Conservation (phyloP, 2,113 vertebrate species). For the Sprattus sprattus region DNA sequence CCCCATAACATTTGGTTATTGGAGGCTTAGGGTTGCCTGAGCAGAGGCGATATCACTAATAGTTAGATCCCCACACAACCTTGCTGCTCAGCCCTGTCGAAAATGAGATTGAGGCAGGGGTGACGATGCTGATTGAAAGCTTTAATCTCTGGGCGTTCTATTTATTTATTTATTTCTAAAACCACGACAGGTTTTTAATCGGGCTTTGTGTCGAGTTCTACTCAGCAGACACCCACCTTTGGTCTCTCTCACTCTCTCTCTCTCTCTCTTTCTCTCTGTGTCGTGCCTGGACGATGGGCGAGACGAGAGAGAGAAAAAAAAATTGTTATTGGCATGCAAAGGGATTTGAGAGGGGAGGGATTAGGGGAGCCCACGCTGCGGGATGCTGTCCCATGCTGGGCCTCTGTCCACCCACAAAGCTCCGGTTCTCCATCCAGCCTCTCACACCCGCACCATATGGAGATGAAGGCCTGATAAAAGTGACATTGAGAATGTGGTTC, state of each 20-base stretch:
- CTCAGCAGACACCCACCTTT: conserved; percentile 2
- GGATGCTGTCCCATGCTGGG: conserved; percentile 37
- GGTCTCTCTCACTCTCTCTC: neutral
- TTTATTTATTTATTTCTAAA: conserved; percentile 44
- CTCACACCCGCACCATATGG: conserved; percentile 14
- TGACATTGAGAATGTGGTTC: neutral
- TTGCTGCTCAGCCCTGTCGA: neutral
- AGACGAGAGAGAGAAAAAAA: conserved; percentile 30
- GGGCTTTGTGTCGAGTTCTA: conserved; percentile 32
- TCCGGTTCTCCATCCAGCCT: conserved; percentile 46
- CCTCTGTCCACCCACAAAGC: conserved; percentile 58
- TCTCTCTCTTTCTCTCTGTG: neutral
- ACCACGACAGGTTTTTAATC: conserved; percentile 61
- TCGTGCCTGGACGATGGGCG: neutral
- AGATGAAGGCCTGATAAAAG: neutral
- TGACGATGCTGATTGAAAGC: neutral
- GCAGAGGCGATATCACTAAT: neutral
- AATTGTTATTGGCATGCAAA: conserved; percentile 34
- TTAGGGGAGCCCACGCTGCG: conserved; percentile 55
- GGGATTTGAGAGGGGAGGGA: conserved; percentile 46
- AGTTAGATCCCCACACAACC: neutral
- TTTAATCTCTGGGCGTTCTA: neutral
- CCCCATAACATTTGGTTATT: neutral
- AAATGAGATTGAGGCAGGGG: neutral
- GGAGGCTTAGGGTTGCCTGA: neutral